phyloP scores from a whole-genome alignment of 53 echinoderm and acorn worm genomes.

The Patiria pectinifera region DNA sequence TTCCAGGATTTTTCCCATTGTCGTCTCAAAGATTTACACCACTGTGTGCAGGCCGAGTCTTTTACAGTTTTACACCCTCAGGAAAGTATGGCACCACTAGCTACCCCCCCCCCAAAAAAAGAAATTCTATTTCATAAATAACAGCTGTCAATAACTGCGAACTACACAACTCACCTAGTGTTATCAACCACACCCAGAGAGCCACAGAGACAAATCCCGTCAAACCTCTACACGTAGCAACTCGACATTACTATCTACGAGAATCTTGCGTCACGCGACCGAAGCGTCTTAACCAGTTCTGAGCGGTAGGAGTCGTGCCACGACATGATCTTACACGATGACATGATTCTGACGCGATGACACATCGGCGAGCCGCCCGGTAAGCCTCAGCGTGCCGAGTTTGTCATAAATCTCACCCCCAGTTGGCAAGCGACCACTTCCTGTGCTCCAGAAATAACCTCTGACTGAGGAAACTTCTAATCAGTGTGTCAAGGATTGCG shows the following conservation, averaged over 20 bases:
- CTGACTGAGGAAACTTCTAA: slow-evolving; percentile 43
- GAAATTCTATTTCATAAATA: not conserved
- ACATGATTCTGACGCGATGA: not conserved
- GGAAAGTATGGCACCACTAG: not conserved
- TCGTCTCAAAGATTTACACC: too few relatives aligned
- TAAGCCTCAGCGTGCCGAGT: not conserved
- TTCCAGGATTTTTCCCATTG: too few relatives aligned
- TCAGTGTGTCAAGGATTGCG: slow-evolving; percentile 45
- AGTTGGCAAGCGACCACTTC: slow-evolving; percentile 1
- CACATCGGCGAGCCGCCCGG: not conserved
- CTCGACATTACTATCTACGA: too few relatives aligned
- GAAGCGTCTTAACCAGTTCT: too few relatives aligned
- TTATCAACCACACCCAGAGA: not conserved
- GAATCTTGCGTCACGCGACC: too few relatives aligned
- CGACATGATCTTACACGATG: not conserved
- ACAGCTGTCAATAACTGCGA: not conserved
- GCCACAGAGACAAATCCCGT: too few relatives aligned
- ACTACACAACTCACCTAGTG: not conserved
- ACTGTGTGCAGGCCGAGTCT: too few relatives aligned
- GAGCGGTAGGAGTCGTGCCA: too few relatives aligned
- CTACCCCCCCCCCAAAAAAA: not conserved
- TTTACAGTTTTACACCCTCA: too few relatives aligned
- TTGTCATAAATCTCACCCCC: not conserved
- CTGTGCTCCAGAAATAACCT: slow-evolving; percentile 25
- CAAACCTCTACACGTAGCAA: too few relatives aligned